Base-by-base conservation (phyloP, 2,888 invertebrate species). In the Sipunculus nudus region DNA sequence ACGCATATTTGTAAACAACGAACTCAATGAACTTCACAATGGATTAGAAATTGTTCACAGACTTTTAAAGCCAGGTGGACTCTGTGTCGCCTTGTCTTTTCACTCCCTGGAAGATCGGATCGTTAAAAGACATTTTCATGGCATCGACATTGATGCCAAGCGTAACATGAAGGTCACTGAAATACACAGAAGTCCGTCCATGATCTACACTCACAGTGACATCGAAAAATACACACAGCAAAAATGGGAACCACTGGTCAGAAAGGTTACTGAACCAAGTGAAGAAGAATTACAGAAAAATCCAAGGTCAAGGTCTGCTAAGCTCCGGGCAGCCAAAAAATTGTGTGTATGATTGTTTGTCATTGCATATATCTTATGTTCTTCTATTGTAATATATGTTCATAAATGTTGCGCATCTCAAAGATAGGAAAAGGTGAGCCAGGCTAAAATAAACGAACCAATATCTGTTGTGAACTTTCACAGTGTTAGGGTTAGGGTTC, bases 1-100 rank as follows among this genome's bases (percentile, higher is more conserved):
- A 63, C 87, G 97, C 62, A 96, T 97, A 75, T 96, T 97, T 84
- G 93, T 97, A 0, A 97, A 97, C 80, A 93, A 97, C 82, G 97
- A 97, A 85, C 85, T 97, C 0, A 97, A 97, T 81, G 96, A 97
- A 86, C 88, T 97, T 1, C 93, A 96, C 85, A 92, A 92, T 81
- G 96, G 89, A 0, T 88, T 97, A 83, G 80, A 92, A 26, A 75
- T 94, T 55, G 91, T 94, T 0, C 88, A 90, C 65, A 57, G 70
- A 8, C 76, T 92, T 89, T 86, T 97, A 25, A 92, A 92, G 84
- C 83, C 89, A 0, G 89, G 89, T 23, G 96, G 96, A 0, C 86
- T 89, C 61, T 81, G 96, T 61, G 89, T 93, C 0, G 90, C 92
- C 0, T 88, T 97, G 40, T 89, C 93, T 16, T 97, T 96, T 82